Evolutionary conservation across 2,888 invertebrate species (phyloP).

Genomic region (Archaeoteleia sp.): DNA sequence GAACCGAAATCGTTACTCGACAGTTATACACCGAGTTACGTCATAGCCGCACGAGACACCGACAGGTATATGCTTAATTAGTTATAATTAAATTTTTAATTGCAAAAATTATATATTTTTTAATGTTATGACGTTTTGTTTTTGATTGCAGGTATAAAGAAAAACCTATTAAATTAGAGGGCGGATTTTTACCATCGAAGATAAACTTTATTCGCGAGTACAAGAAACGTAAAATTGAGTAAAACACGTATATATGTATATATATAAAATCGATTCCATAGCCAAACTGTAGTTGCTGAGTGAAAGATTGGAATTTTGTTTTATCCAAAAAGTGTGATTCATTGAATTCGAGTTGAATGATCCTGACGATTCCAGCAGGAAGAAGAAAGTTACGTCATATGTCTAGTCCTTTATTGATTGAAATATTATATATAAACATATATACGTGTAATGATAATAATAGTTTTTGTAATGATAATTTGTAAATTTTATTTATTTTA

Average conservation of each 20-base stretch:
- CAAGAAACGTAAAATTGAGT: slow-evolving; percentile 64
- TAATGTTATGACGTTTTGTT: slow-evolving; percentile 19
- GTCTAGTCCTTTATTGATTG: slow-evolving; percentile 65
- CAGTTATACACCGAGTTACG: slow-evolving; percentile 75
- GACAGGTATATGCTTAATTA: slow-evolving; percentile 60
- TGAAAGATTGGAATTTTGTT: slow-evolving; percentile 31
- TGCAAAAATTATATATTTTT: slow-evolving; percentile 2
- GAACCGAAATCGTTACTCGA: slow-evolving; percentile 76
- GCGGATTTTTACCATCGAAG: slow-evolving; percentile 72
- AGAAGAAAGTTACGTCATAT: slow-evolving; percentile 51
- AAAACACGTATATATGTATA: slow-evolving; percentile 2
- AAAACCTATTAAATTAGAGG: slow-evolving; percentile 69
- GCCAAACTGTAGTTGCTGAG: slow-evolving; percentile 20
- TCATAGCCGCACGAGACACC: slow-evolving; percentile 69
- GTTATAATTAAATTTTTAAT: not conserved
- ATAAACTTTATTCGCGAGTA: slow-evolving; percentile 64
- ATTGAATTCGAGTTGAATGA: slow-evolving; percentile 30
- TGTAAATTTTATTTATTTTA: too few relatives aligned
- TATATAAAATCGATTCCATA: slow-evolving; percentile 17
- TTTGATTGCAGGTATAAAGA: slow-evolving; percentile 67
- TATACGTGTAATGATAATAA: too few relatives aligned
- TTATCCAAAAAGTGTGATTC: slow-evolving; percentile 29
- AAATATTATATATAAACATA: not conserved
- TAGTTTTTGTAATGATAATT: too few relatives aligned
- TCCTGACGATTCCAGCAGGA: slow-evolving; percentile 41